Base-by-base conservation (phyloP, 2,888 invertebrate genomes). In the Seira ritae region DNA sequence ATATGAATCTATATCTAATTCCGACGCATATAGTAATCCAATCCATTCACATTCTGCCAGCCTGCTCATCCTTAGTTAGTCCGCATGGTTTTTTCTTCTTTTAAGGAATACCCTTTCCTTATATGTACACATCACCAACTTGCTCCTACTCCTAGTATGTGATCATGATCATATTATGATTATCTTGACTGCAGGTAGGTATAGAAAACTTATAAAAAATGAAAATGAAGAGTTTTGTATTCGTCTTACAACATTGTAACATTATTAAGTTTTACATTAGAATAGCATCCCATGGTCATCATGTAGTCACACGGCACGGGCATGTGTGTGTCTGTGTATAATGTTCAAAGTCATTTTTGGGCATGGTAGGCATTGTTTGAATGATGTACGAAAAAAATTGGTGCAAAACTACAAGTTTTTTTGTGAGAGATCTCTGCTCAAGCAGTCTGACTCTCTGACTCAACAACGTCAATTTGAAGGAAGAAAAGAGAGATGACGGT, bases 401-500 rank as follows among this genome's bases (percentile, higher is more conserved):
- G 31, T 75, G 75, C 70, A 80, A 70, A 70, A 80, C 50, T 50
- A 50, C 80, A 74, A 50, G 74, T 70, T 80, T 80, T 55, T 3
- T 80, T 55, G 50, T 42, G 12, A 15, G 50, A 68, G 74, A 60
- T 78, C 24, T 72, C 22, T 55, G 2, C 1, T 3, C 50, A n/a
- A 31, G 31, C 31, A 31, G 8, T 2, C 31, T 4, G 78, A 65
- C 42, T 42, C 19, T 10, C 76, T 68, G 71, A 70, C 65, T 79
- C 50, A 42, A 69, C 42, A 42, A 12, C 17, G 50, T n/a, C 31
- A 50, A 50, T 50, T 50, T 50, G 50, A 50, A n/a, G 50, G 55
- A 70, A 23, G 80, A 80, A 15, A 50, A n/a, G 50, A 37, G 66
- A 23, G 80, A 80, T 80, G 75, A 80, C 74, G 80, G 65, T 80